Percentiles rank a stretch among this genome's conserved stretches.
phyloP scores from a whole-genome alignment of 2,797 vertebrate species.

The Huso huso region DNA sequence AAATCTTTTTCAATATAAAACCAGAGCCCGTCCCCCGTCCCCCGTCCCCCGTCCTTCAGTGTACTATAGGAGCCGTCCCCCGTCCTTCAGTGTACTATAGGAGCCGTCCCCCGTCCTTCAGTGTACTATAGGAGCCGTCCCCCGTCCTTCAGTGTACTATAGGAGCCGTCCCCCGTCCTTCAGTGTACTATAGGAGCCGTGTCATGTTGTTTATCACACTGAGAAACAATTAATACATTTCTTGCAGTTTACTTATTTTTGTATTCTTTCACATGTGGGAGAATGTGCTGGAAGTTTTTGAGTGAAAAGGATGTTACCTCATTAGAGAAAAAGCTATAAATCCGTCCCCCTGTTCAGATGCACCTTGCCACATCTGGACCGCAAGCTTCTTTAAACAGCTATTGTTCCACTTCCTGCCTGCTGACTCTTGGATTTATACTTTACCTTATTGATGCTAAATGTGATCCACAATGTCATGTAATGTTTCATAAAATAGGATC shows the following conservation, averaged over 20 bases:
- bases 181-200: too few relatives aligned
- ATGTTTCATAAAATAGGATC: slow-evolving; percentile 3
- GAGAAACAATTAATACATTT: slow-evolving; percentile 31
- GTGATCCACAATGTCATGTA: slow-evolving; percentile 16
- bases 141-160: too few relatives aligned
- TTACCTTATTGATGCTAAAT: slow-evolving; percentile 35
- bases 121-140: too few relatives aligned
- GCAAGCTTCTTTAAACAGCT: slow-evolving; percentile 31
- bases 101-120: too few relatives aligned
- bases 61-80: too few relatives aligned
- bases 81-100: too few relatives aligned
- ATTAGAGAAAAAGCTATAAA: slow-evolving; percentile 61
- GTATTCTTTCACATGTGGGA: slow-evolving; percentile 42
- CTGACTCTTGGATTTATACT: slow-evolving; percentile 16
- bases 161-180: too few relatives aligned
- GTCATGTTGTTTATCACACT: too few relatives aligned
- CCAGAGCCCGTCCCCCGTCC: too few relatives aligned
- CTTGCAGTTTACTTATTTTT: slow-evolving; percentile 14
- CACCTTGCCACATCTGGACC: slow-evolving; percentile 52
- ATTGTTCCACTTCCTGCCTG: slow-evolving; percentile 36
- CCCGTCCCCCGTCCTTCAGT: too few relatives aligned
- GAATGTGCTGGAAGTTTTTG: slow-evolving; percentile 46
- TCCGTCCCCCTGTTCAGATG: slow-evolving; percentile 52
- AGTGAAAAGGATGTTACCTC: slow-evolving; percentile 68
- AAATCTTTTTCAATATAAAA: too few relatives aligned